Percentiles rank a stretch among this genome's conserved stretches.
Conservation (phyloP, 2,113 vertebrate genomes). For the Myotis lucifugus region DNA sequence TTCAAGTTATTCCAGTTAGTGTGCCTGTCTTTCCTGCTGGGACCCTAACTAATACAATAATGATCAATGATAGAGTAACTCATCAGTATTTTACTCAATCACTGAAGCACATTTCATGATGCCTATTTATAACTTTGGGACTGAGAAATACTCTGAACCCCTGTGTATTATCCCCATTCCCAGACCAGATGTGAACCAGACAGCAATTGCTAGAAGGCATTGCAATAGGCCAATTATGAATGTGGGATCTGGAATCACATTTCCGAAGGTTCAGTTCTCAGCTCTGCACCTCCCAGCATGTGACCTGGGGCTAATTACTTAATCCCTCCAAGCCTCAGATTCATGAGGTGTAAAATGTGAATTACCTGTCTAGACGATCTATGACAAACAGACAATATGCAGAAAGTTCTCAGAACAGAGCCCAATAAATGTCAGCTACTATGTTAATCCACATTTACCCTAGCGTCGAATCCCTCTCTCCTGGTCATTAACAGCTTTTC, state of each 20-base stretch:
- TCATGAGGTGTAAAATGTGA: not conserved
- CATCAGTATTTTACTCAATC: not conserved
- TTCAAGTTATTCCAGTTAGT: not conserved
- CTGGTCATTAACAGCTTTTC: not conserved
- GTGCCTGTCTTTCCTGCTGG: not conserved
- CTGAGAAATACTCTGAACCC: not conserved
- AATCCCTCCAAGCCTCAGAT: not conserved
- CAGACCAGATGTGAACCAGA: not conserved
- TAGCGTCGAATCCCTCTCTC: not conserved
- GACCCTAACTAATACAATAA: not conserved
- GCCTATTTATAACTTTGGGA: not conserved
- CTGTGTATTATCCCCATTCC: not conserved
- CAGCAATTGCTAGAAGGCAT: not conserved
- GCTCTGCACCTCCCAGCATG: not conserved
- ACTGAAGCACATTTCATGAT: not conserved
- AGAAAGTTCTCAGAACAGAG: not conserved
- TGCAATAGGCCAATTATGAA: fast-evolving
- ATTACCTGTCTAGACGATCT: not conserved
- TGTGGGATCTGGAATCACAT: not conserved
- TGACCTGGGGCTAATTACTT: not conserved
- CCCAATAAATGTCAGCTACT: not conserved
- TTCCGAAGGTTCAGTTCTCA: not conserved
- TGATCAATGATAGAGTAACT: not conserved
- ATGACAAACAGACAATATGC: not conserved
- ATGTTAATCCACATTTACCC: too few relatives aligned